These are phyloP conservation scores for Belonocnema kinseyi DNA, from an alignment of 1,140 invertebrate genomes.

Conservation along the genomic window DNA sequence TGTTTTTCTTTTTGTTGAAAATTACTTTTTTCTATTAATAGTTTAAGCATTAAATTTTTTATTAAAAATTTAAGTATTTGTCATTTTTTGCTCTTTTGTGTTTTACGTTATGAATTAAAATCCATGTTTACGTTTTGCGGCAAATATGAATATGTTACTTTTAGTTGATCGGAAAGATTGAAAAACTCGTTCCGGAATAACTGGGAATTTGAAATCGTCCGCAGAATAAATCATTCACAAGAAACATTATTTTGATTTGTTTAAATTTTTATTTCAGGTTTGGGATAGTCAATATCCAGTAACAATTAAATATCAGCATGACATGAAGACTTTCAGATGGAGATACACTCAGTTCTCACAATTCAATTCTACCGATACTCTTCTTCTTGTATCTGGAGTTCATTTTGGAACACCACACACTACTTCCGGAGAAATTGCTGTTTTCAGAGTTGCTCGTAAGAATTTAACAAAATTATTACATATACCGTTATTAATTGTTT, in stretches of 20 bases:
- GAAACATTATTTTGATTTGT: constrained; percentile 32
- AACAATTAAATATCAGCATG: constrained; percentile 82
- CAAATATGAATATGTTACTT: too few species aligned
- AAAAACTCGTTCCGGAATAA: too few species aligned
- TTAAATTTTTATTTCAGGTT: constrained; percentile 75
- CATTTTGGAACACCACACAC: constrained; percentile 88
- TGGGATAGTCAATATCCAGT: constrained; percentile 87
- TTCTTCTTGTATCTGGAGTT: constrained; percentile 90
- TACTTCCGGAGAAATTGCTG: constrained; percentile 91
- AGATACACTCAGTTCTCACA: constrained; percentile 94
- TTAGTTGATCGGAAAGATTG: too few species aligned
- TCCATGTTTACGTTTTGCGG: too few species aligned
- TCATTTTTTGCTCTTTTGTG: too few species aligned
- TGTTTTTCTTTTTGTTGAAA: too few species aligned
- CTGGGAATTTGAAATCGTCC: too few species aligned
- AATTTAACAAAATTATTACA: constrained; percentile 45
- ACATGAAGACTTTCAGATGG: constrained; percentile 92
- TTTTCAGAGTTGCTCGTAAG: constrained; percentile 86
- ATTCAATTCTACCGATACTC: constrained; percentile 89
- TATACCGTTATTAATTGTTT: not conserved
- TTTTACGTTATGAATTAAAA: too few species aligned
- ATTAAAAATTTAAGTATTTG: too few species aligned
- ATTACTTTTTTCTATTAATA: too few species aligned
- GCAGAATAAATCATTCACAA: not conserved
- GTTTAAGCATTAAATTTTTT: too few species aligned